Evolutionary conservation across 2,888 invertebrate genomes (phyloP).

Genomic region (Eudasyphora cyanicolor): DNA sequence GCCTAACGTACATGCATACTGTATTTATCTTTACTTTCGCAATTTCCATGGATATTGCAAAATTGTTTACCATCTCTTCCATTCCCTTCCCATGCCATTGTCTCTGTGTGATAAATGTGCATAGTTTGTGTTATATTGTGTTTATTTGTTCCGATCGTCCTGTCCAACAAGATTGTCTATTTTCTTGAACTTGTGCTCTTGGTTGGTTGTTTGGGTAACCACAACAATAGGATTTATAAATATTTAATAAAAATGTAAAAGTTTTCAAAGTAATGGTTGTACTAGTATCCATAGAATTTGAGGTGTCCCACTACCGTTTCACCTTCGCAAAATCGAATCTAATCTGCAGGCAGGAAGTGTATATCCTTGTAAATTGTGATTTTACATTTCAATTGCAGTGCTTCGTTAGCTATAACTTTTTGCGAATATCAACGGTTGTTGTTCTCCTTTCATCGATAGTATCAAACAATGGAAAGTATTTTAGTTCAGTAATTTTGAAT

Average conservation of each 20-base stretch:
- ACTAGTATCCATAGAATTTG: neutral
- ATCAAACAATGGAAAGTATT: too few relatives aligned
- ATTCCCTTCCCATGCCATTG: too few relatives aligned
- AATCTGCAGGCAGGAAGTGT: neutral
- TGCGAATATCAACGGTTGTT: too few relatives aligned
- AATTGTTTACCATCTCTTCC: neutral
- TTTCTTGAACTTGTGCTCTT: neutral
- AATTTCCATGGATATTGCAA: neutral
- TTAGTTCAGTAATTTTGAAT: too few relatives aligned
- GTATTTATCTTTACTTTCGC: neutral
- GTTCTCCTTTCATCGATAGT: too few relatives aligned
- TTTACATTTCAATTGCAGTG: neutral
- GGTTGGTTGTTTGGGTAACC: neutral
- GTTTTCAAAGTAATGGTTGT: neutral
- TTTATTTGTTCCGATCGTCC: neutral
- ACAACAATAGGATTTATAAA: slow-evolving; percentile 18
- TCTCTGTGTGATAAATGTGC: slow-evolving; percentile 1
- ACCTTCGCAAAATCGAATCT: neutral
- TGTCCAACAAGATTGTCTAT: neutral
- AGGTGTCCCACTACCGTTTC: neutral
- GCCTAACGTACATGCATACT: neutral
- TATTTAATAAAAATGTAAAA: slow-evolving; percentile 23
- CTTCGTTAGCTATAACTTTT: too few relatives aligned
- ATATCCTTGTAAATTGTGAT: neutral
- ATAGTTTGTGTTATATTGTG: too few relatives aligned